Base-by-base conservation (phyloP, 2,888 invertebrate species). In the Ectobius pallidus region DNA sequence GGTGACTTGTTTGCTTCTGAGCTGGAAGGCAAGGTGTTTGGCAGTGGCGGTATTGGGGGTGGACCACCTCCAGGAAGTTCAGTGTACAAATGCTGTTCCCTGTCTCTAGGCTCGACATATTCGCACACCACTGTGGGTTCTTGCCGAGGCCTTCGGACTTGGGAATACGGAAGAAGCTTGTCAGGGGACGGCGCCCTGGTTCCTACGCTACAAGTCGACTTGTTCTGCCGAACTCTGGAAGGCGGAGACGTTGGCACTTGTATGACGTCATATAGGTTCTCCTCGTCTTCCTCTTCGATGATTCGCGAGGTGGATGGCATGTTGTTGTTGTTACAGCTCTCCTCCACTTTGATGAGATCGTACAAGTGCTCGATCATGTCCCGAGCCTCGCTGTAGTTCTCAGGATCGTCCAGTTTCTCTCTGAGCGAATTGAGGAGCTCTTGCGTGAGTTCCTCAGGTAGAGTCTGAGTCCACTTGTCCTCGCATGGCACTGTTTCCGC, bases 281-380 rank as follows among this genome's bases (percentile, higher is more conserved):
- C 83, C 0, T 76, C 75, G 22, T 71, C 74, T 3, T 73, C 74
- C 18, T 78, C 79, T 81, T 75, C 83, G 83, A 75, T 83, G 83
- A 14, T 83, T 82, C 78, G 81, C 81, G 75, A 84, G 81, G 75
- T 85, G 7, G 72, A 67, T 14, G 70, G 70, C 16, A 62, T 84
- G 74, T 85, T 84, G 76, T 87, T 87, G 73, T 85, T 85, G 75
- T 87, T 87, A 77, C 88, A 88, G 75, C 86, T 88, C 78, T 91
- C 90, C 78, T 91, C 90, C 30, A 91, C 87, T 80, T 91, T 91
- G 63, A 92, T 90, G 69, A 91, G 85, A 81, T 91, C 92, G 78
- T 92, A 92, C 6, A 92, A 83, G 78, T 91, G 90, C 79, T 92
- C 92, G 74, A 93, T 92, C 85, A 91, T 90, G 81, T 92, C 91